Conservation (phyloP, 2,797 vertebrate genomes). For the Miopithecus talapoin region DNA sequence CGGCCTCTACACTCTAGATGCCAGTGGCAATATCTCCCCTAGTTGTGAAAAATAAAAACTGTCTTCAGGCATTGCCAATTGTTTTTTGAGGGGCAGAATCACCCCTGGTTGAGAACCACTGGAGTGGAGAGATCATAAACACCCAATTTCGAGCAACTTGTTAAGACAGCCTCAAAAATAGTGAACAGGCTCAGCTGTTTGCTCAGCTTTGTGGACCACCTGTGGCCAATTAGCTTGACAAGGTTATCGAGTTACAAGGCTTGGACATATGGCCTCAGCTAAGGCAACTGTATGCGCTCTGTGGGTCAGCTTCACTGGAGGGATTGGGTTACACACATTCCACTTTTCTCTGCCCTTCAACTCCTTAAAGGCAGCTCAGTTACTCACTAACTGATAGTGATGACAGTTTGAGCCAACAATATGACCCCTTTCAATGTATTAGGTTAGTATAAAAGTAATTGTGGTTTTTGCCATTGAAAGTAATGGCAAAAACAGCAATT, state of each 20-base stretch:
- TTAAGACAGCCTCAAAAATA: constrained; percentile 20
- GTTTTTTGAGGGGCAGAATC: background rate
- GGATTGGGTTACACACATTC: background rate
- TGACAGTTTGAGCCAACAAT: background rate
- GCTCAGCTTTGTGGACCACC: background rate
- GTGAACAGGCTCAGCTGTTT: constrained; percentile 41
- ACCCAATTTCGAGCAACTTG: constrained; percentile 26
- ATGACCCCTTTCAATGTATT: background rate
- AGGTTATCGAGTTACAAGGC: background rate
- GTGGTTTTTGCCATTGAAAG: background rate
- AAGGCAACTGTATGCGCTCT: background rate
- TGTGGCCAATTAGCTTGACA: constrained; percentile 48
- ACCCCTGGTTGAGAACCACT: background rate
- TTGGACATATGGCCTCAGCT: background rate
- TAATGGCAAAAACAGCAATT: background rate
- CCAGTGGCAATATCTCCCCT: background rate
- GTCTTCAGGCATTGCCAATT: background rate
- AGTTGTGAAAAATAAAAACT: background rate
- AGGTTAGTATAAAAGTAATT: background rate
- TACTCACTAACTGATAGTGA: background rate
- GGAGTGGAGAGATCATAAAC: background rate
- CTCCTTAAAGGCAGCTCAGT: background rate
- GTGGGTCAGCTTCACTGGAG: background rate
- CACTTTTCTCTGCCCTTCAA: background rate
- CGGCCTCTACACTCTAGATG: background rate